Evolutionary conservation across 2,113 vertebrate species (phyloP).

Genomic region (Manacus vitellinus): DNA sequence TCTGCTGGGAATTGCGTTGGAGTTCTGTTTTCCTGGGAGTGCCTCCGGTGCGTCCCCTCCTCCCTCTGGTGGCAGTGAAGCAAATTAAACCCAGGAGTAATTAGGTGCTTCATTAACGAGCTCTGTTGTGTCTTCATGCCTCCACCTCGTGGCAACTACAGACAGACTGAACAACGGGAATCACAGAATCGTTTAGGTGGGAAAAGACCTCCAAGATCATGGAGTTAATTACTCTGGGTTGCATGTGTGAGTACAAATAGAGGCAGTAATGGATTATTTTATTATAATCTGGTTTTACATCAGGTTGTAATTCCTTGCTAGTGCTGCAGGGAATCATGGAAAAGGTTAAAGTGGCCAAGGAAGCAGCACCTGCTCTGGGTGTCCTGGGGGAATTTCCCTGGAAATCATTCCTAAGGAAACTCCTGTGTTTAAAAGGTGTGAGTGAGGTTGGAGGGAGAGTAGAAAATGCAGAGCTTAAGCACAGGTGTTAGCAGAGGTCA

Average conservation of each 20-base stretch:
- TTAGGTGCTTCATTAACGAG: neutral
- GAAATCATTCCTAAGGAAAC: neutral
- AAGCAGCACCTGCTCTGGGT: neutral
- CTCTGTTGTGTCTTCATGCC: neutral
- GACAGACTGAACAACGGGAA: neutral
- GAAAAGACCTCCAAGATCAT: neutral
- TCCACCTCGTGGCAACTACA: neutral
- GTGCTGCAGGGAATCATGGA: neutral
- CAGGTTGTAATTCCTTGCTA: neutral
- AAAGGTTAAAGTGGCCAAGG: neutral
- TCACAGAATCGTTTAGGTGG: neutral
- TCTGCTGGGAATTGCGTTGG: neutral
- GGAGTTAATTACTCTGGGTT: neutral
- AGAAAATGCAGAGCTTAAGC: neutral
- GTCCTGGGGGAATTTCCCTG: neutral
- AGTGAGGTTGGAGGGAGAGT: neutral
- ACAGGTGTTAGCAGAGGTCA: neutral
- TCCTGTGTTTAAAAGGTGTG: neutral
- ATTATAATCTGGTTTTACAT: too few species aligned
- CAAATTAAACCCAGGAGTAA: neutral
- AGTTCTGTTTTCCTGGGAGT: neutral
- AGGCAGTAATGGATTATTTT: neutral
- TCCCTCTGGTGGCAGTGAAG: slow-evolving; percentile 17
- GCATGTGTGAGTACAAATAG: neutral
- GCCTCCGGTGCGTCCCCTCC: neutral